phyloP scores from a whole-genome alignment of 2,888 invertebrate genomes.

The Nasonia oneida region DNA sequence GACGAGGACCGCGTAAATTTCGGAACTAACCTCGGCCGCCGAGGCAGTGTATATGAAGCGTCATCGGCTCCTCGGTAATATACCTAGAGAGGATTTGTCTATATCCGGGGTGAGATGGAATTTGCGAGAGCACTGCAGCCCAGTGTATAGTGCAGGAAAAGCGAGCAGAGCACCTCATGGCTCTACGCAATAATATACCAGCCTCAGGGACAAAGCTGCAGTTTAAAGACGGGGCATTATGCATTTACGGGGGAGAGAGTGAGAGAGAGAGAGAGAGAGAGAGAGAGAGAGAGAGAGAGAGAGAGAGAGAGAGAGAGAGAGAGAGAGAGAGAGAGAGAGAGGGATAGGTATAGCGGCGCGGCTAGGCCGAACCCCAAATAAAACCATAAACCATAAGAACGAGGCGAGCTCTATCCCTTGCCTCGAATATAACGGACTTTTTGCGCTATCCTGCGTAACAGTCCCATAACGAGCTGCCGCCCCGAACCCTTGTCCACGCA shows the following conservation, averaged over 20 bases:
- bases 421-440: slow-evolving; percentile 65
- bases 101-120: neutral
- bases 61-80: slow-evolving; percentile 5
- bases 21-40: slow-evolving; percentile 32
- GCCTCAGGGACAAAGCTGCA: slow-evolving; percentile 75
- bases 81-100: neutral
- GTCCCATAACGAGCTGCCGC: slow-evolving; percentile 31
- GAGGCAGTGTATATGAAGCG: neutral
- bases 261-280: neutral
- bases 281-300: neutral
- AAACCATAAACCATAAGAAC: slow-evolving; percentile 74
- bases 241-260: slow-evolving; percentile 67
- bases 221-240: slow-evolving; percentile 72
- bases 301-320: too few relatives aligned
- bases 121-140: neutral
- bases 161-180: slow-evolving; percentile 63
- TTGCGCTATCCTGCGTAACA: slow-evolving; percentile 56
- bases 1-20: slow-evolving; percentile 40
- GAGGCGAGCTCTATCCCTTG: slow-evolving; percentile 66
- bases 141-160: slow-evolving; percentile 43
- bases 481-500: slow-evolving; percentile 3
- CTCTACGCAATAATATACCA: slow-evolving; percentile 73
- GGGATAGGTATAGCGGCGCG: slow-evolving; percentile 20
- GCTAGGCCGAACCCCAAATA: slow-evolving; percentile 72
- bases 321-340: neutral